Base-by-base conservation (phyloP, 1,140 invertebrate genomes). In the Temnothorax nylanderi region DNA sequence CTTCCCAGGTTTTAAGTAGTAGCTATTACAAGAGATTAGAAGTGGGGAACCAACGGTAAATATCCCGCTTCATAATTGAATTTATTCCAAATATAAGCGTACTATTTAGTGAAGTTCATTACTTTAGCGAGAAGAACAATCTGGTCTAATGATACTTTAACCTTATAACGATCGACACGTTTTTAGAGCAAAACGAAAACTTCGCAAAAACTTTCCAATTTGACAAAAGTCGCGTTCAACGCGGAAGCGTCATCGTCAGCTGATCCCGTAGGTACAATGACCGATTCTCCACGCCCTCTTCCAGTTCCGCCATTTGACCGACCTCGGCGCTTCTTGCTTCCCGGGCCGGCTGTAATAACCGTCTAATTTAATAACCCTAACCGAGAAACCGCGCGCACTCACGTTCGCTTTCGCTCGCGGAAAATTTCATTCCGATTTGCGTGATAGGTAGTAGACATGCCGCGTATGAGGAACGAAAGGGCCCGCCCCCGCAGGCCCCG, bases 371-470 rank as follows among this genome's bases (percentile, higher is more conserved):
- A 89, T 89, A 85, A 90, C 67, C 80, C 62, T 60, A 44, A 78
- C 41, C 41, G 49, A 60, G 78, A 85, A 74, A 49, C 78, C 41
- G 65, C 81, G 77, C 56, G 54, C 69, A 60, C 88, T 76, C 92
- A 92, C 92, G 89, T 85, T 74, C 80, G 76, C 89, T 89, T 92
- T 89, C 85, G 80, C 86, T 69, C 76, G 89, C 85, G 89, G 81
- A 90, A 91, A 92, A 91, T 87, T 89, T 85, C 82, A 89, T 92
- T 87, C 74, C 69, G 85, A 91, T 91, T 89, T 78, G 87, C 87
- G 82, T 86, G 88, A 90, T 90, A 88, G 89, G 76, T 58, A 87
- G 54, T 37, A 67, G 89, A 80, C 62, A 81, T 56, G 64, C 78
- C 49, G 78, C 78, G 16, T 85, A 85, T 54, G 82, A 76, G 82